Percentiles rank a stretch among this genome's conserved stretches.
Evolutionary conservation across 2,113 vertebrate genomes (phyloP).

Genomic region (Nothocercus nigrocapillus): DNA sequence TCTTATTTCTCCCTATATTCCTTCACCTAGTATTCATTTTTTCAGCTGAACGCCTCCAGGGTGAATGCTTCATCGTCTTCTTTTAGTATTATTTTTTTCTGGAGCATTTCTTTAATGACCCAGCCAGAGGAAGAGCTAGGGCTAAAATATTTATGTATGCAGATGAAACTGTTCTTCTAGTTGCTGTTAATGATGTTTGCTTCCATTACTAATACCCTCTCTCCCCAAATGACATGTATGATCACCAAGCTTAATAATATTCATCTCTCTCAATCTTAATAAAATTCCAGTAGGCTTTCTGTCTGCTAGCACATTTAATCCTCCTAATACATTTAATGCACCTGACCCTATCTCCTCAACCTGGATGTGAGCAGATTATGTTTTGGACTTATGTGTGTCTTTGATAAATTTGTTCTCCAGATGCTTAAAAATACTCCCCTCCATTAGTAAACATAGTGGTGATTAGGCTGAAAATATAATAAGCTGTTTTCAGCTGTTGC

Average conservation of each 20-base stretch:
- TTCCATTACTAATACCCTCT: conserved; percentile 47
- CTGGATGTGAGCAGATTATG: background rate
- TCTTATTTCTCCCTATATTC: background rate
- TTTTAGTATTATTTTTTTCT: background rate
- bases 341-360: conserved; percentile 25
- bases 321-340: conserved; percentile 38
- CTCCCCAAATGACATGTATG: conserved; percentile 41
- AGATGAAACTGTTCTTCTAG: conserved; percentile 34
- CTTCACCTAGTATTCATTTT: background rate
- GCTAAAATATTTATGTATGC: conserved; percentile 59
- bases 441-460: background rate
- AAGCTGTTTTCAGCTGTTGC: background rate
- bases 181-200: conserved; percentile 53
- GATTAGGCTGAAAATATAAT: conserved; percentile 32
- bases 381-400: background rate
- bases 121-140: background rate
- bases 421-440: background rate
- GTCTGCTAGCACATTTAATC: conserved; percentile 51
- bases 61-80: background rate
- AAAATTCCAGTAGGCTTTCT: conserved; percentile 19
- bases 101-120: background rate
- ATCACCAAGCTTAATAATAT: conserved; percentile 54
- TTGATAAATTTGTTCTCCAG: conserved; percentile 30
- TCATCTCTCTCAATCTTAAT: conserved; percentile 61
- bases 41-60: background rate